Evolutionary conservation across 2,113 vertebrate genomes (phyloP).

Genomic region (Hydrolagus affinis): DNA sequence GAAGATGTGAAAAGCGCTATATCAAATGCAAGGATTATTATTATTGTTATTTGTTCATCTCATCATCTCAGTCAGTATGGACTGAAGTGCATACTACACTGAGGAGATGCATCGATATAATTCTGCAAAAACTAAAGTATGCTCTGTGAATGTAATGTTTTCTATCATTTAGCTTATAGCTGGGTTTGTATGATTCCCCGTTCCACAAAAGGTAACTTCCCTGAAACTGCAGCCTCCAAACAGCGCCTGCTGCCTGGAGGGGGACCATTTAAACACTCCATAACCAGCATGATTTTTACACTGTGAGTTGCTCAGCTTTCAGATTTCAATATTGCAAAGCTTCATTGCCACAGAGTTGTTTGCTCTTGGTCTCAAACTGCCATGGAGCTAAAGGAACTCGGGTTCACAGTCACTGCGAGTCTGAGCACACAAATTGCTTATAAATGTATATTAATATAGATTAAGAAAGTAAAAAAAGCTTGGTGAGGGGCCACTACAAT

Average conservation of each 20-base stretch:
- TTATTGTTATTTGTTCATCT: too few relatives aligned
- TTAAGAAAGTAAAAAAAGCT: not conserved
- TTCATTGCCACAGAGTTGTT: not conserved
- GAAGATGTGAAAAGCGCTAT: too few relatives aligned
- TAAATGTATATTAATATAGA: not conserved
- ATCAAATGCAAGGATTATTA: too few relatives aligned
- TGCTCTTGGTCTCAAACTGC: too few relatives aligned
- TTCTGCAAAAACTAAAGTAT: not conserved
- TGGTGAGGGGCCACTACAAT: not conserved
- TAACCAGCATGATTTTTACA: not conserved
- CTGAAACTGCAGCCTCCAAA: conserved; percentile 6
- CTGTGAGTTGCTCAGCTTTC: conserved; percentile 4
- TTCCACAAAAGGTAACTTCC: not conserved
- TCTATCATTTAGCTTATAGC: not conserved
- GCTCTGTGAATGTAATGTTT: not conserved
- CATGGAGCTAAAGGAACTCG: too few relatives aligned
- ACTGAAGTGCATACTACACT: too few relatives aligned
- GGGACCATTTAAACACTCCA: not conserved
- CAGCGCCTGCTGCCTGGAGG: not conserved
- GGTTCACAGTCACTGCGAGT: not conserved
- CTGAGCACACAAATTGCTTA: conserved; percentile 1
- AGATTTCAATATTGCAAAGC: not conserved
- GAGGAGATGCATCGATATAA: too few relatives aligned
- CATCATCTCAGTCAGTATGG: too few relatives aligned
- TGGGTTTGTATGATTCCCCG: not conserved